These are phyloP conservation scores for Nannoperca australis DNA, from an alignment of 2,797 vertebrate genomes.

Conservation along the genomic window DNA sequence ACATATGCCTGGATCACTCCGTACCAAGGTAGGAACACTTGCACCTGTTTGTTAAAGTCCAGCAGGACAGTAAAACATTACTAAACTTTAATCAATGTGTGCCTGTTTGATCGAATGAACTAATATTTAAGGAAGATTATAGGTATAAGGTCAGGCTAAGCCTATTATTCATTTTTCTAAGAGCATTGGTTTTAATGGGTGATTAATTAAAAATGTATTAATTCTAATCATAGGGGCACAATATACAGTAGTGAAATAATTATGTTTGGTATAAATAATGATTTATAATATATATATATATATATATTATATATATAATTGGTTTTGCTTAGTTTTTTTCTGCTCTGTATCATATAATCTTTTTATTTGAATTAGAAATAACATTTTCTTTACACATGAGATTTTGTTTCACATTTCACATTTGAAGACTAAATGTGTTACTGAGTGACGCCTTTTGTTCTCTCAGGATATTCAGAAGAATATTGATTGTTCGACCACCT, in stretches of 20 bases:
- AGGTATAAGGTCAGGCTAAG: not conserved
- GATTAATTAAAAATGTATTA: not conserved
- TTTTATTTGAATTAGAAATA: not conserved
- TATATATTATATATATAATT: too few relatives aligned
- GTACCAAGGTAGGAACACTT: slow-evolving; percentile 73
- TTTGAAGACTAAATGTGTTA: not conserved
- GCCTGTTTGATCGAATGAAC: not conserved
- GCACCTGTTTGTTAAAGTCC: not conserved
- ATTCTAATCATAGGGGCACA: not conserved
- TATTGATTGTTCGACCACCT: slow-evolving; percentile 43
- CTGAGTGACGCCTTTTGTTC: not conserved
- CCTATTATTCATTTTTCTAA: not conserved
- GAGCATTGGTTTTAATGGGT: slow-evolving; percentile 7
- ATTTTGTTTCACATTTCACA: not conserved
- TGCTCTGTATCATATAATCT: not conserved
- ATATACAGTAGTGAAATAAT: too few relatives aligned
- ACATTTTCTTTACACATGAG: not conserved
- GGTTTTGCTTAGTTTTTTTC: not conserved
- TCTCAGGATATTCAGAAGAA: slow-evolving; percentile 70
- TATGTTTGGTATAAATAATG: not conserved
- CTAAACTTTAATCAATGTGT: not conserved
- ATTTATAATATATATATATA: too few relatives aligned
- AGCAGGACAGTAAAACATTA: not conserved
- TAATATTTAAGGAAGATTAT: slow-evolving; percentile 13
- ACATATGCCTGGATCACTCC: slow-evolving; percentile 78